These are phyloP conservation scores for Melozone crissalis DNA, from an alignment of 2,113 vertebrate genomes.

Conservation along the genomic window DNA sequence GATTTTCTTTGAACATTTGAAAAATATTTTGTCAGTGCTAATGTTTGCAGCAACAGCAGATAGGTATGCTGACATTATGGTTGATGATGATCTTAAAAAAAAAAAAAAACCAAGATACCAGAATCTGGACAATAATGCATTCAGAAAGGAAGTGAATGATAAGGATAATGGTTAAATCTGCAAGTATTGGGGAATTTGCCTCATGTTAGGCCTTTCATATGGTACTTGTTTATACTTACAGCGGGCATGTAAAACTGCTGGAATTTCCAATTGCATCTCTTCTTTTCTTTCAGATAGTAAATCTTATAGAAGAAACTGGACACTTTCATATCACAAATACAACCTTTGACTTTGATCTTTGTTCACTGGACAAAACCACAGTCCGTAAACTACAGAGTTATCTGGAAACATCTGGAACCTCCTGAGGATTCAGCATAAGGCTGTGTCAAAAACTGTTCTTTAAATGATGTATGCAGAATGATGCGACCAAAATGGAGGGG, in stretches of 20 bases:
- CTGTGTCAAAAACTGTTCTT: constrained; percentile 73
- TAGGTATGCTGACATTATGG: neutral
- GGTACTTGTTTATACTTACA: neutral
- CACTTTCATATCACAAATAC: constrained; percentile 99
- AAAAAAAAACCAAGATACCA: neutral
- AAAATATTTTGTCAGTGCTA: neutral
- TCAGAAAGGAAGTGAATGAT: neutral
- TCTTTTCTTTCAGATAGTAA: constrained; percentile 87
- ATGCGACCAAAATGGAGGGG: constrained; percentile 70
- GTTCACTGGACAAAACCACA: constrained; percentile 95
- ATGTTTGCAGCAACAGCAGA: neutral
- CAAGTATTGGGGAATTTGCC: neutral
- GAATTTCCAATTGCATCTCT: constrained; percentile 1
- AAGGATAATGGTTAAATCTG: neutral
- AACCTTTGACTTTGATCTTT: constrained; percentile 99
- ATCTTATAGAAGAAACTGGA: constrained; percentile 98
- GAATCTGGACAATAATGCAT: neutral
- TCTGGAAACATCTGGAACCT: constrained; percentile 89
- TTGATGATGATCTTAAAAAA: neutral
- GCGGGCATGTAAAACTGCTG: neutral
- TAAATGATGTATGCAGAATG: constrained; percentile 73
- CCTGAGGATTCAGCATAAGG: constrained; percentile 82
- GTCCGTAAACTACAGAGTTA: constrained; percentile 98
- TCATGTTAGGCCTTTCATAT: neutral
- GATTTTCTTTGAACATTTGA: neutral